A percentile compares a stretch with the other conserved stretches of the same genome.
Conservation (phyloP, 2,113 vertebrate species). For the Choloepus hoffmanni region DNA sequence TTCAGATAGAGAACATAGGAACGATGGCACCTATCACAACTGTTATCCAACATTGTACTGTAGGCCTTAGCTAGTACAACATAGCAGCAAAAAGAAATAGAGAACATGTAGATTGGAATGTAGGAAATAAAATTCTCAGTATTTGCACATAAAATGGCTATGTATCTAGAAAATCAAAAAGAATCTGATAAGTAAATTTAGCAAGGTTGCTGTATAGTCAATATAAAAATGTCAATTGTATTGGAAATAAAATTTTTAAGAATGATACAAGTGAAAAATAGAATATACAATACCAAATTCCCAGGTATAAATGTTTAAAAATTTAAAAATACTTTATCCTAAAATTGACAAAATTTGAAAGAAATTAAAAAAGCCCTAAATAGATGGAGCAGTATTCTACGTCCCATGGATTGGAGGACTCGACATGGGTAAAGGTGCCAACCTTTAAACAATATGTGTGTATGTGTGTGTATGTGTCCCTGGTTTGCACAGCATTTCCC, state of each 20-base stretch:
- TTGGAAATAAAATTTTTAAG: not conserved
- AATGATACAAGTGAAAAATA: not conserved
- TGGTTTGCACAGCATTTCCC: not conserved
- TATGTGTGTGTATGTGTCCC: not conserved
- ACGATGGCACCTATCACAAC: not conserved
- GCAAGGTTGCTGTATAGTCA: not conserved
- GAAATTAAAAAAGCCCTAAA: not conserved
- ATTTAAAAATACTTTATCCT: not conserved
- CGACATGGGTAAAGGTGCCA: not conserved
- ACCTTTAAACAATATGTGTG: not conserved
- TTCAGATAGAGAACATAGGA: not conserved
- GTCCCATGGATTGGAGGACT: not conserved
- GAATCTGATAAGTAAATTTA: not conserved
- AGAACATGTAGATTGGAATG: not conserved
- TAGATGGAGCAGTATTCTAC: too few species aligned
- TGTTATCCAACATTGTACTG: fast-evolving
- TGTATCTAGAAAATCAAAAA: not conserved
- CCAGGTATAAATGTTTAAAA: not conserved
- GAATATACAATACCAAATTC: not conserved
- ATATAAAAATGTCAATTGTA: not conserved
- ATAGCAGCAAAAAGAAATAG: not conserved
- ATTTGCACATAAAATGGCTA: not conserved
- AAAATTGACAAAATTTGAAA: not conserved
- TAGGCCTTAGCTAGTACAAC: not conserved
- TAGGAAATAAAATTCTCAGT: not conserved